Percentiles rank a stretch among this genome's conserved stretches.
Conservation (phyloP, 2,113 vertebrate species). For the Eclectus roratus region DNA sequence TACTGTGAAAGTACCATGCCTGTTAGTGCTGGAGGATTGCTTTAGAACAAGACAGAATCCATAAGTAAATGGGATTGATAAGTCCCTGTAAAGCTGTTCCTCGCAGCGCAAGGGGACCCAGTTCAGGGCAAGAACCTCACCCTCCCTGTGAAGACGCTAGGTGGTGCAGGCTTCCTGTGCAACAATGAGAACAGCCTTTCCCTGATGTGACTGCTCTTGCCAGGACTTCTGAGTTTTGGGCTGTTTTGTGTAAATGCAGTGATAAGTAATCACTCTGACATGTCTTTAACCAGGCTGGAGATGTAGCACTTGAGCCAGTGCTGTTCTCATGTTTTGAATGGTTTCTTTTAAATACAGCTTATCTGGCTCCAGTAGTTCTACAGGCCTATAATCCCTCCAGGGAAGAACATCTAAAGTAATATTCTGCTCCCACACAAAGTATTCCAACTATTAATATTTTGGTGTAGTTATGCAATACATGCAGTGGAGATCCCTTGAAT, state of each 20-base stretch:
- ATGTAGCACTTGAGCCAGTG: background rate
- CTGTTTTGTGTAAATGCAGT: background rate
- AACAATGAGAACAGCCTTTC: background rate
- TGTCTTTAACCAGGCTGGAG: background rate
- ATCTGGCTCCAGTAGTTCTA: background rate
- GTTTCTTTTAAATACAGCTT: background rate
- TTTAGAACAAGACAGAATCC: background rate
- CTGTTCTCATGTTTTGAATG: background rate
- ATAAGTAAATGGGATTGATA: accelerated
- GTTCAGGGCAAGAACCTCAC: background rate
- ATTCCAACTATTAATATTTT: background rate
- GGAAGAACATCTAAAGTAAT: background rate
- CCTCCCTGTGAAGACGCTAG: background rate
- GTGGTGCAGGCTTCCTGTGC: background rate
- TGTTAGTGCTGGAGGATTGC: background rate
- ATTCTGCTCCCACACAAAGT: background rate
- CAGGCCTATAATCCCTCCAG: background rate
- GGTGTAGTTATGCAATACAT: background rate
- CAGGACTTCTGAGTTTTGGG: background rate
- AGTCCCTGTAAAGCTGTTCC: background rate
- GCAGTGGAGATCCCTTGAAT: background rate
- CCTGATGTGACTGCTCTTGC: background rate
- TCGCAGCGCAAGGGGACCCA: accelerated
- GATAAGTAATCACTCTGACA: background rate
- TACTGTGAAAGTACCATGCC: background rate